A percentile compares a stretch with the other conserved stretches of the same genome.
Conservation (phyloP, 2,797 vertebrate genomes). For the Holocentrus rufus region DNA sequence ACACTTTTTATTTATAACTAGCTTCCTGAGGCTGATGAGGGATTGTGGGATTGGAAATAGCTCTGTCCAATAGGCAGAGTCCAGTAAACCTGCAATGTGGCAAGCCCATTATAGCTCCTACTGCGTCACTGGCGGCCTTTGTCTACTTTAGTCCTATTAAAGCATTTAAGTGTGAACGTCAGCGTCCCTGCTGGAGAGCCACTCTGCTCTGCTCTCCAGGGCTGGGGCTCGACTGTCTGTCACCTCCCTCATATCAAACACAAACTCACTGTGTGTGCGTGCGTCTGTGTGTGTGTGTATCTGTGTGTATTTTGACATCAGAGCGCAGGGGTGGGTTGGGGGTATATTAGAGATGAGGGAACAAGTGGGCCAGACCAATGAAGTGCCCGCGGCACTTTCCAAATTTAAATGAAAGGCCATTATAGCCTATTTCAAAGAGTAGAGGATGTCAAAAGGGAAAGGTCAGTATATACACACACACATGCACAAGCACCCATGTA, state of each 20-base stretch:
- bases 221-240: slow-evolving; percentile 67
- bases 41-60: slow-evolving; percentile 85
- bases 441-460: slow-evolving; percentile 43
- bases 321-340: slow-evolving; percentile 38
- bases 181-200: slow-evolving; percentile 80
- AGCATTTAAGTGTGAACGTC: slow-evolving; percentile 87
- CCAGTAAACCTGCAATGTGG: slow-evolving; percentile 83
- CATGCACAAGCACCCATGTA: slow-evolving; percentile 7
- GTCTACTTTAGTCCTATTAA: slow-evolving; percentile 86
- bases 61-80: slow-evolving; percentile 78
- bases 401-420: slow-evolving; percentile 70
- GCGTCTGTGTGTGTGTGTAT: slow-evolving; percentile 15
- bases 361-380: slow-evolving; percentile 71
- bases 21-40: slow-evolving; percentile 83
- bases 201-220: slow-evolving; percentile 76
- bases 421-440: slow-evolving; percentile 65
- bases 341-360: slow-evolving; percentile 55
- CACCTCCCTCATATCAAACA: slow-evolving; percentile 78
- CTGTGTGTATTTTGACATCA: slow-evolving; percentile 53
- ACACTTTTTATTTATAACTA: slow-evolving; percentile 81
- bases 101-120: slow-evolving; percentile 83
- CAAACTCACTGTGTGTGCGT: slow-evolving; percentile 43
- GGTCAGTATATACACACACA: slow-evolving; percentile 11
- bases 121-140: slow-evolving; percentile 84
- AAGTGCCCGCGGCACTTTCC: slow-evolving; percentile 62